phyloP scores from a whole-genome alignment of 2,113 vertebrate species.

The Petrocephalus zakoni region DNA sequence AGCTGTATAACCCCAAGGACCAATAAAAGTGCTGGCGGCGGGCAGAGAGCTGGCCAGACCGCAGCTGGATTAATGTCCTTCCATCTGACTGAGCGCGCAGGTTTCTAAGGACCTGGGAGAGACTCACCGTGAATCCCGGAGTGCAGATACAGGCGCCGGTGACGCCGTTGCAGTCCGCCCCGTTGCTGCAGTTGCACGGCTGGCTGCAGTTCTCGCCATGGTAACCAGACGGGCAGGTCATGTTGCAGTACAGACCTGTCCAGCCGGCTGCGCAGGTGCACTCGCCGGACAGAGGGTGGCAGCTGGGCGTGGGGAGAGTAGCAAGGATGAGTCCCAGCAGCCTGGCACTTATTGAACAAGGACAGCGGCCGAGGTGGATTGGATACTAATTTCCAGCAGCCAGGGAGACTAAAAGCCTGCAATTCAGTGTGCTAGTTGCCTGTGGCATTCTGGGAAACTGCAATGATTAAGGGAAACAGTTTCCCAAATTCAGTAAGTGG shows the following conservation, averaged over 20 bases:
- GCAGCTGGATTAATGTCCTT: not conserved
- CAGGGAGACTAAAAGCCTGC: constrained; percentile 14
- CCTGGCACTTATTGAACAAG: not conserved
- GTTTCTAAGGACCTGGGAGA: not conserved
- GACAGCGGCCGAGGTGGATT: not conserved
- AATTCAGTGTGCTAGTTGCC: constrained; percentile 39
- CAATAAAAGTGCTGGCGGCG: not conserved
- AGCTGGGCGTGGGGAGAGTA: constrained; percentile 60
- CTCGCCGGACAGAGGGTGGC: constrained; percentile 91
- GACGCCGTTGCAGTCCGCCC: constrained; percentile 84
- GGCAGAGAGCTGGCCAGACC: not conserved
- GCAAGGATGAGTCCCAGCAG: constrained; percentile 26
- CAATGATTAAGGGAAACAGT: not conserved
- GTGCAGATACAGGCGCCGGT: constrained; percentile 81
- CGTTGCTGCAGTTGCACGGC: constrained; percentile 80
- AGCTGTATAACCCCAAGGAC: not conserved
- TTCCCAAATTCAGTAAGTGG: constrained; percentile 38
- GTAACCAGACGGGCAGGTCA: constrained; percentile 80
- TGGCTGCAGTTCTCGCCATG: constrained; percentile 78
- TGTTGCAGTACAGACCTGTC: constrained; percentile 89
- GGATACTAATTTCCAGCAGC: not conserved
- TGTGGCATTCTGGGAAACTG: constrained; percentile 41
- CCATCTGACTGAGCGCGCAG: not conserved
- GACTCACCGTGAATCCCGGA: constrained; percentile 82
- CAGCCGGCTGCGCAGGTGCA: constrained; percentile 88